These are phyloP conservation scores for Sarotherodon lohbergeri DNA, from an alignment of 2,113 vertebrate genomes.

Conservation along the genomic window DNA sequence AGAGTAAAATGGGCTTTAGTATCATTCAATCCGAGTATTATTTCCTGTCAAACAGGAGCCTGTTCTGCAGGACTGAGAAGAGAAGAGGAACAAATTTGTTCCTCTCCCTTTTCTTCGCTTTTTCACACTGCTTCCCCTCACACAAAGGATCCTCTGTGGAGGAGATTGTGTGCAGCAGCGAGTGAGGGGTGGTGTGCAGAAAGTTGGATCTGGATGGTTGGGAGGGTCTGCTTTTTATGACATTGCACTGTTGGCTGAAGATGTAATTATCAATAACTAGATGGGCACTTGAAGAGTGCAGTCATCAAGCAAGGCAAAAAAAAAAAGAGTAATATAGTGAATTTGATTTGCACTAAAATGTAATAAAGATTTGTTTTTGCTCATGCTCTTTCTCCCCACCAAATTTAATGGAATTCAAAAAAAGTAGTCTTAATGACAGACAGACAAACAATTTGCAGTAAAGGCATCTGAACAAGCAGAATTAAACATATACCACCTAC, in stretches of 20 bases:
- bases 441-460: not conserved
- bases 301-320: not conserved
- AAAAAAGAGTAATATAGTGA: not conserved
- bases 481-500: not conserved
- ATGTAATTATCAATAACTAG: not conserved
- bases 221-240: not conserved
- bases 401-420: not conserved
- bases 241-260: not conserved
- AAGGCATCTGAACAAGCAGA: not conserved
- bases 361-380: not conserved
- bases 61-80: constrained; percentile 24
- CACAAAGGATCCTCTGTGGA: constrained; percentile 62
- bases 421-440: not conserved
- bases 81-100: constrained; percentile 51
- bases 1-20: constrained; percentile 28
- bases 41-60: constrained; percentile 48
- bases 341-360: not conserved
- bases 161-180: constrained; percentile 27
- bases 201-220: not conserved
- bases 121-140: constrained; percentile 35
- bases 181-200: not conserved
- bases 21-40: constrained; percentile 20
- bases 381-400: not conserved
- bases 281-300: not conserved
- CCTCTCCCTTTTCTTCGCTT: constrained; percentile 32